phyloP scores from a whole-genome alignment of 2,113 vertebrate genomes.

The Brachyistius frenatus region DNA sequence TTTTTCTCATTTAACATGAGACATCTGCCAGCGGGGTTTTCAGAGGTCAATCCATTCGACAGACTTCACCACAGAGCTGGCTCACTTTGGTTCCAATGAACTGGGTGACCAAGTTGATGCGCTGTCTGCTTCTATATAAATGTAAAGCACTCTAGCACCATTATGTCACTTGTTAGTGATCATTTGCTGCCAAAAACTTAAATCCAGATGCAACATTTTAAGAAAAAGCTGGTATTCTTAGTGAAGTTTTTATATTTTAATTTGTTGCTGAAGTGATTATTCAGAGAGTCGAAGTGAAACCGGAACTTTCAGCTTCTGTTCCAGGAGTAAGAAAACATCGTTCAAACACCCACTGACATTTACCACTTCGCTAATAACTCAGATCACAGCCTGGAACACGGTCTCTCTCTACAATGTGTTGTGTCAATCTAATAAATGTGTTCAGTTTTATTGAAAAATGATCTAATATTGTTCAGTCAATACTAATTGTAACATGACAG shows the following conservation, averaged over 20 bases:
- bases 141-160: slow-evolving; percentile 13
- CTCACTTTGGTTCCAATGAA: slow-evolving; percentile 27
- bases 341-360: too few relatives aligned
- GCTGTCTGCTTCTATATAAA: slow-evolving; percentile 11
- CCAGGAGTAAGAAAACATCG: too few relatives aligned
- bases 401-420: too few relatives aligned
- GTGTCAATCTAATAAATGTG: too few relatives aligned
- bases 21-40: slow-evolving; percentile 24
- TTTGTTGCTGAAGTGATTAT: background rate
- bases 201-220: slow-evolving; percentile 21
- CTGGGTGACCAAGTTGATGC: slow-evolving; percentile 20
- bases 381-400: too few relatives aligned
- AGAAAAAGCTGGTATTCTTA: background rate
- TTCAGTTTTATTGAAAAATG: too few relatives aligned
- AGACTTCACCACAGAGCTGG: slow-evolving; percentile 55
- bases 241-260: background rate
- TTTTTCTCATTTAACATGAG: slow-evolving; percentile 25
- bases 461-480: too few relatives aligned
- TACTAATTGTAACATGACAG: too few relatives aligned
- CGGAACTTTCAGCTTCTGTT: too few relatives aligned
- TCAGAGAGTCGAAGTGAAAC: background rate
- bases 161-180: slow-evolving; percentile 28
- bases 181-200: slow-evolving; percentile 30
- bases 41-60: slow-evolving; percentile 38
- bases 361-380: too few relatives aligned